Evolutionary conservation across 2,888 invertebrate species (phyloP), one percentile per base, ranked within the genome.

Genomic region (Cataglyphis rosenhaueri): DNA sequence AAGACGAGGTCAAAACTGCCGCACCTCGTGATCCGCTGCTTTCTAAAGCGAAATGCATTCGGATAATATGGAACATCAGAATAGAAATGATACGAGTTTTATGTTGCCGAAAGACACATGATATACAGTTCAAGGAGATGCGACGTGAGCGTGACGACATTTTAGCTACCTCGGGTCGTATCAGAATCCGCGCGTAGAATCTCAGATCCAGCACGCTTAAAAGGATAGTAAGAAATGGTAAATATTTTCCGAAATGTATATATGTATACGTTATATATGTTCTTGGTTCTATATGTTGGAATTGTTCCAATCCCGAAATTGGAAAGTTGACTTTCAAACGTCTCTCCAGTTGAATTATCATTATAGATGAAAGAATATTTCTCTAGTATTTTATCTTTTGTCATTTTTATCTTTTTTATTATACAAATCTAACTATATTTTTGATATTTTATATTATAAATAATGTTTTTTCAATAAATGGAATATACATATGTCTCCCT

Each of bases 201-300:
- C 9, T 9, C 8, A 64, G 18, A 12, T 21, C 57, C n/a, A 48
- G 41, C 66, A 52, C 10, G 65, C 44, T 65, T 75, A 68, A 87
- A 81, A 86, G 84, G 84, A 85, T 87, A 86, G 84, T 85, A 85
- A 88, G 88, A 88, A 91, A 89, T 86, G 82, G 90, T 91, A 91
- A 91, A 91, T 92, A 91, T 92, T 91, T 92, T 88, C 85, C 86
- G 52, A 90, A 87, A 90, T 89, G 86, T 86, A 88, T 87, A 48
- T 18, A 48, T n/a, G 8, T 48, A n/a, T 48, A 48, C 6, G n/a
- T 48, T 48, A 48, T 48, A 48, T 48, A 48, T 81, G 83, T 75
- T 86, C 65, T 38, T 66, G 68, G 41, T 83, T 9, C 10, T 41
- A 41, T 12, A 41, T 41, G 88, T 89, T 93, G 93, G 93, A 92